These are phyloP conservation scores for Drosophila testacea DNA, from an alignment of 2,888 invertebrate genomes.

Conservation along the genomic window DNA sequence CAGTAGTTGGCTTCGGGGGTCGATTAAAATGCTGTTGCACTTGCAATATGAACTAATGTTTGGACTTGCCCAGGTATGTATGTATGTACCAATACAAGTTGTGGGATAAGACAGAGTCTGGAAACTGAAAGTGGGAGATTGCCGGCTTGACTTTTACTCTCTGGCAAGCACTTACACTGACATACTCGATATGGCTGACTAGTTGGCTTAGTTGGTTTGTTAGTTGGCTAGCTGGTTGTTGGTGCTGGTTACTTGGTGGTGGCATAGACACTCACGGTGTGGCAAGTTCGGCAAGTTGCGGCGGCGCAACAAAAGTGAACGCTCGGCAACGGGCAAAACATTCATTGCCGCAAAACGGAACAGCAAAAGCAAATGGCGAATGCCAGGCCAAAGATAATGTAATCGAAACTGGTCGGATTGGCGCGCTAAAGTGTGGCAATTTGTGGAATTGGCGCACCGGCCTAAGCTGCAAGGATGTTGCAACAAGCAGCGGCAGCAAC, in stretches of 20 bases:
- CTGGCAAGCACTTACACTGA: constrained; percentile 12
- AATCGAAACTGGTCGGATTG: constrained; percentile 77
- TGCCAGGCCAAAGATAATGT: constrained; percentile 68
- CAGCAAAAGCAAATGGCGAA: constrained; percentile 57
- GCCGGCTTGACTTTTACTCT: constrained; percentile 63
- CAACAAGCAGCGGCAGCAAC: constrained; percentile 41
- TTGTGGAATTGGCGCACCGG: constrained; percentile 66
- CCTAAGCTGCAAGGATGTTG: constrained; percentile 62
- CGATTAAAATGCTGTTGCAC: constrained; percentile 60
- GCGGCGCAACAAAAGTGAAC: constrained; percentile 70
- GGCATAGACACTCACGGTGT: constrained; percentile 76
- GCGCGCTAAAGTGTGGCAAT: constrained; percentile 70
- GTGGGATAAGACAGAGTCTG: constrained; percentile 16
- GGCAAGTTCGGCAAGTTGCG: constrained; percentile 69
- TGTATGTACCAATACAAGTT: not conserved
- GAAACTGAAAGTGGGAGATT: constrained; percentile 56
- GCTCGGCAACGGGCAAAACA: constrained; percentile 58
- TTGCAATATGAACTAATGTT: constrained; percentile 57
- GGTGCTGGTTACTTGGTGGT: not conserved
- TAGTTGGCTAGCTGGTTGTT: not conserved
- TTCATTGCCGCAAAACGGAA: constrained; percentile 81
- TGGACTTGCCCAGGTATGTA: constrained; percentile 19
- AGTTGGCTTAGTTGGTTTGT: not conserved
- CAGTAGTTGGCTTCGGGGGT: not conserved
- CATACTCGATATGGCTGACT: constrained; percentile 16